Evolutionary conservation across 1,140 invertebrate genomes (phyloP), one percentile per base, ranked within the genome.

Genomic region (Littorina saxatilis): DNA sequence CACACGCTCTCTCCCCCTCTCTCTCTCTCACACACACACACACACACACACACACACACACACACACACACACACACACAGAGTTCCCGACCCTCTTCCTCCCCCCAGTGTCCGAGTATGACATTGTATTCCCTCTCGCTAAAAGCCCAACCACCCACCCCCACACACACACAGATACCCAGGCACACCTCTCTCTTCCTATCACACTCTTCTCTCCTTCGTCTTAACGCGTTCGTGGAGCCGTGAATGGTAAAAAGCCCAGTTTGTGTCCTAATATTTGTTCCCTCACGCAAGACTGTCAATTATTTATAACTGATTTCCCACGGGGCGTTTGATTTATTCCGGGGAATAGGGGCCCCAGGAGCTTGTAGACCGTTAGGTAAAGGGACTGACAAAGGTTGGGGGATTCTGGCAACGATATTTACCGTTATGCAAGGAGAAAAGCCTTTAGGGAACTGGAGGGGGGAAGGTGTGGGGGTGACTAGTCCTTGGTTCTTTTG

Each of bases 251-350:
- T 73, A 73, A 73, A 73, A n/a, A 73, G 2, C 43, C 70, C 20
- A 73, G 70, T 73, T 73, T 50, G 70, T 73, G 70, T 73, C 70
- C 40, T 39, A 50, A 43, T 73, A 73, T 73, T 73, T 73, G 70
- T 73, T 73, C 70, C 43, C 39, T 73, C 70, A 73, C 70, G 70
- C 70, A 50, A 73, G 70, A 50, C 70, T 73, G 70, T 73, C 70
- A 73, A 73, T 73, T 73, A 73, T 73, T 73, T 73, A 73, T 73
- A 73, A 73, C 70, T 73, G 70, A 73, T 73, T 73, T 73, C 70
- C 70, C 70, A 50, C 27, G 70, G 43, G 70, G 40, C 70, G n/a
- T 73, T 73, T 73, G 70, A 73, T 73, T 73, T 73, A 73, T 73
- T 52, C 39, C n/a, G 23, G 39, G 70, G 70, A 43, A 73, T 73